phyloP scores from a whole-genome alignment of 2,888 invertebrate species.

The Polydrusus pterygomalis region DNA sequence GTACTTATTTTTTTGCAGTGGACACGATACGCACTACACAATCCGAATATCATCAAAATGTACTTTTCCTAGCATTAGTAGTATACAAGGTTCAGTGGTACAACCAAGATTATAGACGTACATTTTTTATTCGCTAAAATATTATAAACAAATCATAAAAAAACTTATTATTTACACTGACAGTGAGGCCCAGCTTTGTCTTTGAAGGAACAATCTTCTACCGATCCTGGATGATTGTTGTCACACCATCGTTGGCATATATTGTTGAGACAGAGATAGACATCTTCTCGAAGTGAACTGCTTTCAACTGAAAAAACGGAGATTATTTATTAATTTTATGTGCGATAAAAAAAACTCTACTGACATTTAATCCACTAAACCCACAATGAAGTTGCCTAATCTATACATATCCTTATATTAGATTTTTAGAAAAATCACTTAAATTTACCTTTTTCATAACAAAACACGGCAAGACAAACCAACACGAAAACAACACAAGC shows the following conservation, averaged over 20 bases:
- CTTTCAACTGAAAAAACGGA: slow-evolving; percentile 35
- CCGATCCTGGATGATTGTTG: background rate
- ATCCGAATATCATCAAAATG: no score
- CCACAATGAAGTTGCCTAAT: no score
- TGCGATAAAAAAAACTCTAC: no score
- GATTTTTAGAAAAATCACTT: no score
- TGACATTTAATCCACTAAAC: no score
- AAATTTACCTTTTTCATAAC: slow-evolving; percentile 2
- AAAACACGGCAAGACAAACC: background rate
- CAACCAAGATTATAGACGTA: background rate
- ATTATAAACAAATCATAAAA: background rate
- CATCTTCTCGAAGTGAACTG: slow-evolving; percentile 21
- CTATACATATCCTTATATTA: no score
- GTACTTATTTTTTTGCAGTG: no score
- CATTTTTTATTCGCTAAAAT: no score
- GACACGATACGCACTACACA: no score
- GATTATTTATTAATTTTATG: background rate
- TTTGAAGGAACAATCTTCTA: slow-evolving; percentile 17
- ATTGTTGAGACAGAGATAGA: slow-evolving; percentile 22
- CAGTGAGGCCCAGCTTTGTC: slow-evolving; percentile 19
- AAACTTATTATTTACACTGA: background rate
- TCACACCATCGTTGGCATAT: slow-evolving; percentile 34
- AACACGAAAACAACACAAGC: background rate
- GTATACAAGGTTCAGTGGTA: no score
- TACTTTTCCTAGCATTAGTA: no score